A percentile compares a stretch with the other conserved stretches of the same genome.
Conservation (phyloP, 2,113 vertebrate species). For the Morone saxatilis region DNA sequence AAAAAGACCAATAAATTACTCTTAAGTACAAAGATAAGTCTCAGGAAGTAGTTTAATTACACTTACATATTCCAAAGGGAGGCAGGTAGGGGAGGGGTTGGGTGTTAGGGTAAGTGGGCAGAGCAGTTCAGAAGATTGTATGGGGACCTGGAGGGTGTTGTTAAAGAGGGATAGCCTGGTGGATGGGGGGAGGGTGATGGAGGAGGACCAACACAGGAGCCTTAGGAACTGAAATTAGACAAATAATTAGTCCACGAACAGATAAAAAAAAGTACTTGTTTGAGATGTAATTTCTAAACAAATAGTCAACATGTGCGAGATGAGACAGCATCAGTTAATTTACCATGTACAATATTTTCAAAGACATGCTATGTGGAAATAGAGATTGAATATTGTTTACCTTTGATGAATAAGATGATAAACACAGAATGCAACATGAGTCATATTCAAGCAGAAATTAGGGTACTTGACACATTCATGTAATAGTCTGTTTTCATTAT, state of each 20-base stretch:
- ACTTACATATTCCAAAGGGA: background rate
- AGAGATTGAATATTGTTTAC: background rate
- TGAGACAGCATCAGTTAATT: too few relatives aligned
- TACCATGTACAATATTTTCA: too few relatives aligned
- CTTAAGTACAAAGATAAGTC: background rate
- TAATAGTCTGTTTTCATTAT: slow-evolving; percentile 24
- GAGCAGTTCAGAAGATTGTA: background rate
- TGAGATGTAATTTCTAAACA: too few relatives aligned
- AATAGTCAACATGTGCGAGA: background rate
- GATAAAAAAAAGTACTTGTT: background rate
- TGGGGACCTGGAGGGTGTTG: too few relatives aligned
- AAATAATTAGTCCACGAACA: background rate
- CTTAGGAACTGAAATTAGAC: background rate
- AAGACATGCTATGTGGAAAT: too few relatives aligned
- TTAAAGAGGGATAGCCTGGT: too few relatives aligned
- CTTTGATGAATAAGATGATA: background rate
- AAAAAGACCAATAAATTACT: background rate
- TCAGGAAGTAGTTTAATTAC: background rate
- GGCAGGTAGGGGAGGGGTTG: background rate
- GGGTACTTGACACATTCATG: background rate
- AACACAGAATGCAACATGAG: background rate
- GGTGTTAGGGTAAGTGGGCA: background rate
- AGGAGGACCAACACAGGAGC: background rate
- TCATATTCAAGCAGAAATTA: background rate
- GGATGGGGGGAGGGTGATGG: background rate